phyloP scores from a whole-genome alignment of 2,888 invertebrate genomes.

The Cosmia trapezina region DNA sequence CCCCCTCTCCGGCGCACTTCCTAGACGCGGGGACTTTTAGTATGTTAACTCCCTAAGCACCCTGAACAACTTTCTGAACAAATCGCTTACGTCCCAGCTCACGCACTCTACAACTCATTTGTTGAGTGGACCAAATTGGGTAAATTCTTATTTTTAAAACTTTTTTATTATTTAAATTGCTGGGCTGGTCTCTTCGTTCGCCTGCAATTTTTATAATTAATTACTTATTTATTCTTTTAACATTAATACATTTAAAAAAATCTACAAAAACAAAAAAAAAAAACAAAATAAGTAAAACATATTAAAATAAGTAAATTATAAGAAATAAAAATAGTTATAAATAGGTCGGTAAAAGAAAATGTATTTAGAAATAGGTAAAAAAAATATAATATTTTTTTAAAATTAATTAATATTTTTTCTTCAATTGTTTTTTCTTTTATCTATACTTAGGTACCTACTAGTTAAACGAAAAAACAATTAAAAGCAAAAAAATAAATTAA shows the following conservation, averaged over 20 bases:
- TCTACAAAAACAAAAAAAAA: background rate
- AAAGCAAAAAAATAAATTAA: background rate
- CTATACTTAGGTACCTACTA: too few species aligned
- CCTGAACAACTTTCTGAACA: too few species aligned
- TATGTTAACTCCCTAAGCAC: too few species aligned
- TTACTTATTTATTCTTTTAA: background rate
- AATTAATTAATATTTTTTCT: background rate
- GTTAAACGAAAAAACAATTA: too few species aligned
- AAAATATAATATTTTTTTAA: background rate
- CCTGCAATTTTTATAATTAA: background rate
- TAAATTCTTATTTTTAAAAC: background rate
- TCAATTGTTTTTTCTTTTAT: too few species aligned
- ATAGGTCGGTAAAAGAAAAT: background rate
- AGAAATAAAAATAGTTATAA: background rate
- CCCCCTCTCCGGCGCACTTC: too few species aligned
- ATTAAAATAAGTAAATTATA: background rate
- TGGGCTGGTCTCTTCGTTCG: background rate
- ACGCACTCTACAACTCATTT: too few species aligned
- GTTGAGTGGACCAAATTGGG: too few species aligned
- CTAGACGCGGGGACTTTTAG: too few species aligned
- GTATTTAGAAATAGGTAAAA: background rate
- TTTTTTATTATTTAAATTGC: background rate
- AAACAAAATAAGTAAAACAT: background rate
- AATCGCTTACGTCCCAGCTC: too few species aligned
- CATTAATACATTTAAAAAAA: background rate